Base-by-base conservation (phyloP, 2,888 invertebrate species). In the Eupithecia tripunctaria region DNA sequence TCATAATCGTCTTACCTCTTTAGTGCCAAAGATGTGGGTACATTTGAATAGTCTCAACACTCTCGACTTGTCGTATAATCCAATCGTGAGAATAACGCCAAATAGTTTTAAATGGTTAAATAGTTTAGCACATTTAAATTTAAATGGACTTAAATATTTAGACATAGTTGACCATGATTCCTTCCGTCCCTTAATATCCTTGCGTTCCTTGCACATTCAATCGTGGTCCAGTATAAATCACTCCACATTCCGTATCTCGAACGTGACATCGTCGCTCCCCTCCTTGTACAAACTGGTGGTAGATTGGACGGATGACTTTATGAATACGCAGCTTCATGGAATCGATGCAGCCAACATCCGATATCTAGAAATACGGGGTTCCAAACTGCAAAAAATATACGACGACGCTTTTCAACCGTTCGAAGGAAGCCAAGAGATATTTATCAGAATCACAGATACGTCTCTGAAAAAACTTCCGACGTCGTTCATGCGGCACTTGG, bases 61-160 rank as follows among this genome's bases (percentile, higher is more conserved):
- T 64, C 93, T 98, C 70, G 97, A 98, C 88, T 86, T 98, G 70
- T 97, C 98, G 0, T 95, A 96, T 84, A 98, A 98, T 92, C 97
- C 97, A 12, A 96, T 98, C 75, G 94, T 97, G 92, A 96, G 96
- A 85, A 95, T 98, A 75, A 95, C 96, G 76, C 94, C 95, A 83
- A 96, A 97, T 85, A 96, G 96, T 89, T 97, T 97, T 90, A 93
- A 95, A 81, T 96, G 96, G 75, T 94, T 97, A 79, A 95, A 94
- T 77, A 96, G 96, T 77, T 92, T 98, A 80, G 97, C 97, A 78
- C 96, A 96, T 84, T 94, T 98, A 73, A 96, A 97, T 84, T 95
- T 98, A 83, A 95, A 96, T 76, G 96, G 97, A 80, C 93, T 98
- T 77, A 96, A 96, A 81, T 95, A 96, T 82, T 95, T 98, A 80